phyloP scores from a whole-genome alignment of 2,888 invertebrate genomes.

The Rhagonycha lutea region DNA sequence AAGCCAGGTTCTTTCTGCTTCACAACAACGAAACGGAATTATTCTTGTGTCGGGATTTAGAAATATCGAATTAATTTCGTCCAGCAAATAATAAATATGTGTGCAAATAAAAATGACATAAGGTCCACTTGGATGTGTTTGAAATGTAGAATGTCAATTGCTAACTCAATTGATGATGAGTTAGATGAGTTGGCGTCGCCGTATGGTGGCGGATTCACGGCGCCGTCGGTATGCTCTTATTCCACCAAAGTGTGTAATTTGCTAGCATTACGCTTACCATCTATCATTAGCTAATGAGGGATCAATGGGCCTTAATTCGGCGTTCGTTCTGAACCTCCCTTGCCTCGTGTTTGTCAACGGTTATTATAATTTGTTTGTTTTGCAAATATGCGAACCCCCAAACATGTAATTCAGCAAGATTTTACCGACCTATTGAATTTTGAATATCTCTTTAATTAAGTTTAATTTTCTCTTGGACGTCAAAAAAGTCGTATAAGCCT shows the following conservation, averaged over 20 bases:
- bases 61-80: background rate
- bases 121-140: background rate
- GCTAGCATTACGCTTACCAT: constrained; percentile 32
- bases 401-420: constrained; percentile 6
- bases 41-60: background rate
- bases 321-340: constrained; percentile 23
- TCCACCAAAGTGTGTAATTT: constrained; percentile 25
- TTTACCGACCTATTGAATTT: background rate
- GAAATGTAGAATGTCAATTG: constrained; percentile 3
- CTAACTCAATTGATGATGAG: constrained; percentile 19
- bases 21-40: background rate
- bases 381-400: constrained; percentile 35
- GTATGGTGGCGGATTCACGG: constrained; percentile 23
- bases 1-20: background rate
- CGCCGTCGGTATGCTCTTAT: constrained; percentile 26
- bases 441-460: constrained; percentile 1
- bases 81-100: background rate
- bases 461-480: background rate
- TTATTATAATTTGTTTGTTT: constrained; percentile 50
- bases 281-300: constrained; percentile 52
- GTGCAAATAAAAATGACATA: background rate
- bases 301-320: constrained; percentile 49
- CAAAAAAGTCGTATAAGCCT: background rate
- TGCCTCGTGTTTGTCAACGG: constrained; percentile 40
- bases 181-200: constrained; percentile 12